Base-by-base conservation (phyloP, 2,113 vertebrate species). In the Cnemophilus loriae region DNA sequence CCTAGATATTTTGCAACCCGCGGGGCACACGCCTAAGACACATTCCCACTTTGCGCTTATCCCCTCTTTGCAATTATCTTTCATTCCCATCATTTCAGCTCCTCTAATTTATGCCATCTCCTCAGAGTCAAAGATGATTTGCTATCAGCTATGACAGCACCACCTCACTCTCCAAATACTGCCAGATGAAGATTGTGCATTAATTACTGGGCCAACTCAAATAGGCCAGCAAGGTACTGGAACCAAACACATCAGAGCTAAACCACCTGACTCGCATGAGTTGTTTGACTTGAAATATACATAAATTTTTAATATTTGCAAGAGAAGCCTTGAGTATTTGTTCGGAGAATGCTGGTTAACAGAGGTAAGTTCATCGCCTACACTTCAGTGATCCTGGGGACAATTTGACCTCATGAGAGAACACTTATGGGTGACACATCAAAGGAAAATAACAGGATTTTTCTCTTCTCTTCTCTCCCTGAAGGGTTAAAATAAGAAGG, bases 151-250 rank as follows among this genome's bases (percentile, higher is more conserved):
- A 57, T 24, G 24, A 50, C 8, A 74, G n/a, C 13, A 70, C 12
- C 33, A 81, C 28, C 20, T 71, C 35, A 75, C 35, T 41, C 15
- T 90, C 57, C 7, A 6, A 75, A 46, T 23, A 32, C 8, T 23
- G 8, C 11, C 4, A 0, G 2, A 68, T 27, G 30, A 47, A 75
- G 39, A 59, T 2, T 3, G 7, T 2, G 11, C 20, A 28, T 44
- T 70, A 47, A 67, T 3, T 63, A 11, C 24, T 63, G 19, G 32
- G 57, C 30, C 56, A 85, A 17, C 23, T 64, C 32, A 77, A 41
- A 22, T 1, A 1, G 47, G 21, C 18, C 57, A 81, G 33, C 21
- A 46, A 17, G 16, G 27, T 20, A 60, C 39, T 20, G n/a, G 26
- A 88, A 64, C 13, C 18, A 90, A 88, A 74, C 13, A 55, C 17